phyloP scores from a whole-genome alignment of 2,113 vertebrate genomes.

The Taurulus bubalis region DNA sequence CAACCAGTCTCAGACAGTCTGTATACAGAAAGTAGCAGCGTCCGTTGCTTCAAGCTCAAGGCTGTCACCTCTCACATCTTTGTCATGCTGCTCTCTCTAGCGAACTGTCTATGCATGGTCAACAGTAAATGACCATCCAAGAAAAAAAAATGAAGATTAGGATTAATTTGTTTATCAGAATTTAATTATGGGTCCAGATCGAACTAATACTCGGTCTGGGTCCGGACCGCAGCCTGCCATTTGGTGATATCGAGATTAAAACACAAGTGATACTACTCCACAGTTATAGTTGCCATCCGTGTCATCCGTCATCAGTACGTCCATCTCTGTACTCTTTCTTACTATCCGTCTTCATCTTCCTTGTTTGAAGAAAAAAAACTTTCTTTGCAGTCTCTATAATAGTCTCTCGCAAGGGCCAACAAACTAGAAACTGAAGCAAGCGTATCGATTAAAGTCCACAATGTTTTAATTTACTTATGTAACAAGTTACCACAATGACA shows the following conservation, averaged over 20 bases:
- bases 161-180: neutral
- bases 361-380: too few species aligned
- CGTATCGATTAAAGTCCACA: too few species aligned
- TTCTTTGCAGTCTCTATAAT: too few species aligned
- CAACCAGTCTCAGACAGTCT: neutral
- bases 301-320: conserved; percentile 29
- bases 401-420: too few species aligned
- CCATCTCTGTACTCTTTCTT: conserved; percentile 23
- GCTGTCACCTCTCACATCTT: neutral
- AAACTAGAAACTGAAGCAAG: too few species aligned
- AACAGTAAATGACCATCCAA: neutral
- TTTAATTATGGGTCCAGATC: too few species aligned
- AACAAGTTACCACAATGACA: neutral
- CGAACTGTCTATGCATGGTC: neutral
- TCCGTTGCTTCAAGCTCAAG: neutral
- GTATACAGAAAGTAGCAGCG: neutral
- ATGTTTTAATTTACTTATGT: too few species aligned
- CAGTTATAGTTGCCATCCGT: too few species aligned
- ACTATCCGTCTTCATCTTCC: conserved; percentile 36
- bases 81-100: neutral
- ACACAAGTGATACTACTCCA: too few species aligned
- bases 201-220: too few species aligned
- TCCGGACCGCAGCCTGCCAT: too few species aligned
- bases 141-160: neutral
- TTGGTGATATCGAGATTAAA: too few species aligned